Evolutionary conservation across 2,113 vertebrate species (phyloP).

Genomic region (Pteronura brasiliensis): DNA sequence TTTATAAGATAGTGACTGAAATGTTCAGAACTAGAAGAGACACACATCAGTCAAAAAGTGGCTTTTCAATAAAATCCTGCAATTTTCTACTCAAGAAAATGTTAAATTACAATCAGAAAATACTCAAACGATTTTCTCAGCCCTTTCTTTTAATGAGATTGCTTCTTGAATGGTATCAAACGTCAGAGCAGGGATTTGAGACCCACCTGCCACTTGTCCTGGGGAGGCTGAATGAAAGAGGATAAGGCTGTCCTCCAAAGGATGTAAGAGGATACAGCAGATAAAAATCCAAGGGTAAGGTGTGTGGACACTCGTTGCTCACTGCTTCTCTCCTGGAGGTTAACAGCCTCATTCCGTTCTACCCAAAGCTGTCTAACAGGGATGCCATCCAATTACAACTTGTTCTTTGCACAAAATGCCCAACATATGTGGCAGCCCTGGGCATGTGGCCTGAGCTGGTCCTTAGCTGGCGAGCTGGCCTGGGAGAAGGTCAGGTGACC

Average conservation of each 20-base stretch:
- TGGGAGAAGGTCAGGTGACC: not conserved
- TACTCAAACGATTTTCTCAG: not conserved
- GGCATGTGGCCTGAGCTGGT: not conserved
- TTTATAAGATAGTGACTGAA: conserved; percentile 39
- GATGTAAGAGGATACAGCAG: not conserved
- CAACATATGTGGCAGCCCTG: not conserved
- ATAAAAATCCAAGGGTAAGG: not conserved
- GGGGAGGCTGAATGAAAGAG: not conserved
- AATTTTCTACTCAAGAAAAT: conserved; percentile 32
- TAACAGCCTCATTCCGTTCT: not conserved
- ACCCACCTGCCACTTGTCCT: not conserved
- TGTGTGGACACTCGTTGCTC: not conserved
- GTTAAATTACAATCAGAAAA: conserved; percentile 40
- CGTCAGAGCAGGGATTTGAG: not conserved
- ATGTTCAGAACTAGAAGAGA: conserved; percentile 42
- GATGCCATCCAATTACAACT: not conserved
- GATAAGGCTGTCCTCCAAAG: not conserved
- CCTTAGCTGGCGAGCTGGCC: not conserved
- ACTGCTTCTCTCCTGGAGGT: not conserved
- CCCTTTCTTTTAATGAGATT: not conserved
- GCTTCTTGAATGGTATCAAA: not conserved
- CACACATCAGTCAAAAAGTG: not conserved
- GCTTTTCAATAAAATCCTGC: conserved; percentile 15
- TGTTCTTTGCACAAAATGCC: not conserved
- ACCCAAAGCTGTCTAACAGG: not conserved